Evolutionary conservation across 2,888 invertebrate genomes (phyloP), one percentile per base, ranked within the genome.

Genomic region (Gastracanthus pulcherrimus): DNA sequence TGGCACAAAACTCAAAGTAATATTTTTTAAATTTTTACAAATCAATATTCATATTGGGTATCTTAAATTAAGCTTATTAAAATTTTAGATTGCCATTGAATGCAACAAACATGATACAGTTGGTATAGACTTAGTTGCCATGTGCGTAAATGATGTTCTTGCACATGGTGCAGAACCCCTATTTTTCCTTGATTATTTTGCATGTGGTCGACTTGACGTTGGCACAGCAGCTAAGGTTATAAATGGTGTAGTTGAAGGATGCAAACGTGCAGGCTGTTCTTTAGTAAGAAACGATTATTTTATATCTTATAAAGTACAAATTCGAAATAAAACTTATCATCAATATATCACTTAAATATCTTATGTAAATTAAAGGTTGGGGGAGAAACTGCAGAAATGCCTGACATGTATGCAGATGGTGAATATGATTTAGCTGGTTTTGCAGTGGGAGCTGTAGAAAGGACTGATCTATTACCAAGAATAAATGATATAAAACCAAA

Each of bases 331-430:
- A 55, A 55, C n/a, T 34, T 58, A 36, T 38, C n/a, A n/a, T n/a
- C n/a, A n/a, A n/a, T n/a, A n/a, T n/a, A n/a, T 3, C 60, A 5
- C n/a, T 2, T 67, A 45, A 38, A 36, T 55, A 11, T 82, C 55
- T 23, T 64, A 62, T 58, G 36, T 34, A 31, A 7, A 34, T n/a
- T 34, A 55, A 26, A 98, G 96, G 95, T 91, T 38, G 95, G 95
- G 82, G 99, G 99, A 0, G 99, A 99, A 92, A 99, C 99, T 1
- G 99, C 99, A 0, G 98, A 98, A 92, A 98, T 99, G 98, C 99
- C 99, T 0, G 96, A 97, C 1, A 96, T 99, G 93, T 99, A 99
- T 92, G 93, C 94, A 2, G 92, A 94, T 0, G 97, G 96, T 0
- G 97, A 98, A 85, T 99, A 98, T 92, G 99, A 99, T 92, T 92